Percentiles rank a stretch among this genome's conserved stretches.
These are phyloP conservation scores for Aplodontia rufa DNA, from an alignment of 2,113 vertebrate genomes.

Conservation along the genomic window DNA sequence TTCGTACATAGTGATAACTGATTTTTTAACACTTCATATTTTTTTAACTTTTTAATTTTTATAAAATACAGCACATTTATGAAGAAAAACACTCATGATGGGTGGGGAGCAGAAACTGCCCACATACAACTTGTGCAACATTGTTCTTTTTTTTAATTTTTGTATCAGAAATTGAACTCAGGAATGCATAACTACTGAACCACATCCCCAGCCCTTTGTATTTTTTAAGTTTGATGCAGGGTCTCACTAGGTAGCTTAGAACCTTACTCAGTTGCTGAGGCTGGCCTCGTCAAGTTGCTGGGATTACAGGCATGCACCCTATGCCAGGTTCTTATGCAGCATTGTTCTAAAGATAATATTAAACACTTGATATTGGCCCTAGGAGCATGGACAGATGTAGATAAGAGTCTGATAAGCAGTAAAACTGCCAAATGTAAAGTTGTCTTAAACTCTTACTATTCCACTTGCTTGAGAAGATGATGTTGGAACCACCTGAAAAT, in stretches of 20 bases:
- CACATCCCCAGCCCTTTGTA: no score
- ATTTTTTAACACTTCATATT: not conserved
- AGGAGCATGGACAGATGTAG: not conserved
- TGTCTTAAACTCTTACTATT: not conserved
- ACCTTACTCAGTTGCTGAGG: no score
- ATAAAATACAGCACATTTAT: not conserved
- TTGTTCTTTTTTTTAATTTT: no score
- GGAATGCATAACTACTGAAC: no score
- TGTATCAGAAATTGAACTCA: no score
- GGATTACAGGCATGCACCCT: no score
- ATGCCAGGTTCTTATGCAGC: no score
- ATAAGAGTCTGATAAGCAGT: not conserved
- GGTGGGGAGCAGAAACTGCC: not conserved
- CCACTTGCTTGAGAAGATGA: not conserved
- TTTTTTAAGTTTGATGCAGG: no score
- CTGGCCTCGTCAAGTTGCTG: no score
- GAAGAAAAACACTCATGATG: conserved; percentile 31
- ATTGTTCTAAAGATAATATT: not conserved
- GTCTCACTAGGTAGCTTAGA: no score
- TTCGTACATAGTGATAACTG: not conserved
- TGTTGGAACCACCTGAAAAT: not conserved
- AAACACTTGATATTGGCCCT: conserved; percentile 10
- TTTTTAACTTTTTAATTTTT: not conserved
- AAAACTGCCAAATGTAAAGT: not conserved
- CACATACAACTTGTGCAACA: not conserved